Conservation (phyloP, 2,888 invertebrate species). For the Arrhopalites spinosus region DNA sequence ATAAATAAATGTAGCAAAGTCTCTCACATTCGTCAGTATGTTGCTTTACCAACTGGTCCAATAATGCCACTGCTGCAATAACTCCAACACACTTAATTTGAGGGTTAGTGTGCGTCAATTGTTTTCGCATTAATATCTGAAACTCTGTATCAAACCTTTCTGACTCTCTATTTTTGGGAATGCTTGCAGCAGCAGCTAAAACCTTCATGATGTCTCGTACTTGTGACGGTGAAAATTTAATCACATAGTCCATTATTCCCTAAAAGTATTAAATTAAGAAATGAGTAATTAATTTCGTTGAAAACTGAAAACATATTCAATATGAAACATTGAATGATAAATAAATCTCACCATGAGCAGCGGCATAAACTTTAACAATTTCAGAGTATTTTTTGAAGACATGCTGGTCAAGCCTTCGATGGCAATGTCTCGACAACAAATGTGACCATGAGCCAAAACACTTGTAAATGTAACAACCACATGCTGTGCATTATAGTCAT, state of each 20-base stretch:
- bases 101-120: constrained; percentile 17
- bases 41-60: constrained; percentile 29
- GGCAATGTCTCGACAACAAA: constrained; percentile 19
- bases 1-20: too few relatives aligned
- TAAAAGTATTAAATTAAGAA: background rate
- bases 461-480: constrained; percentile 12
- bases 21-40: constrained; percentile 11
- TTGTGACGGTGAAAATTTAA: constrained; percentile 25
- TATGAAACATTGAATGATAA: too few relatives aligned
- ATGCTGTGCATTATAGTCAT: constrained; percentile 17
- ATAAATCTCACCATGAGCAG: constrained; percentile 26
- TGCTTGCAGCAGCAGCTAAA: constrained; percentile 24
- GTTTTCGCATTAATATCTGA: constrained; percentile 27
- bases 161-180: constrained; percentile 28
- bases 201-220: constrained; percentile 23
- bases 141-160: constrained; percentile 35
- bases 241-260: constrained; percentile 35
- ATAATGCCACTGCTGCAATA: constrained; percentile 26
- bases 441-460: constrained; percentile 23
- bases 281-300: too few relatives aligned
- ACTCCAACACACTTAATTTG: constrained; percentile 30
- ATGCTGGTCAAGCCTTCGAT: constrained; percentile 20
- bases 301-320: too few relatives aligned
- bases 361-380: constrained; percentile 21
- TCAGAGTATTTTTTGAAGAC: background rate